Conservation (phyloP, 2,113 vertebrate species). For the Chauna torquata region DNA sequence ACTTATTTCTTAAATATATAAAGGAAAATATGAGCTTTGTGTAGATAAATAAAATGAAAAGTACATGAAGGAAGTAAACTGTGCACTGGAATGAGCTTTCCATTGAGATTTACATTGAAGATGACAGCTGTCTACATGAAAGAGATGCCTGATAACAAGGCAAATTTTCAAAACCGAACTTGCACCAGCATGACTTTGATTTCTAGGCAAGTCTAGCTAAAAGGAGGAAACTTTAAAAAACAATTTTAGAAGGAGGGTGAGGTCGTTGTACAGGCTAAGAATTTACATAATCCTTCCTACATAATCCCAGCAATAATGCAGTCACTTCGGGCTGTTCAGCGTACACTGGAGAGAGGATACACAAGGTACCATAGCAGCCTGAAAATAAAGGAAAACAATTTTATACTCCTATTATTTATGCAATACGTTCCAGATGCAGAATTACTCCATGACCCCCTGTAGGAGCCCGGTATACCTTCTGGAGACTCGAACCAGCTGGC, state of each 20-base stretch:
- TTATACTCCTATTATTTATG: not conserved
- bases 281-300: not conserved
- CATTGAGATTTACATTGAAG: not conserved
- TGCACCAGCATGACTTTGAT: not conserved
- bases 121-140: not conserved
- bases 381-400: not conserved
- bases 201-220: not conserved
- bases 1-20: not conserved
- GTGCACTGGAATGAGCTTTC: not conserved
- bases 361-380: not conserved
- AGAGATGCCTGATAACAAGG: not conserved
- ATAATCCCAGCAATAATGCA: not conserved
- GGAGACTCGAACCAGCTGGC: not conserved
- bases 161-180: not conserved
- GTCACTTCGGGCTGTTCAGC: not conserved
- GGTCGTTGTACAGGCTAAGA: not conserved
- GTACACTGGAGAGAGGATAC: not conserved
- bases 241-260: not conserved
- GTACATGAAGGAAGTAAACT: not conserved
- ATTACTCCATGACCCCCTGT: not conserved
- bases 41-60: not conserved
- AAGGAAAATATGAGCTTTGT: not conserved
- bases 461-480: fast-evolving
- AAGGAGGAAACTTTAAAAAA: not conserved
- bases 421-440: not conserved